These are phyloP conservation scores for Semaprochilodus insignis DNA, from an alignment of 2,797 vertebrate genomes.

Conservation along the genomic window DNA sequence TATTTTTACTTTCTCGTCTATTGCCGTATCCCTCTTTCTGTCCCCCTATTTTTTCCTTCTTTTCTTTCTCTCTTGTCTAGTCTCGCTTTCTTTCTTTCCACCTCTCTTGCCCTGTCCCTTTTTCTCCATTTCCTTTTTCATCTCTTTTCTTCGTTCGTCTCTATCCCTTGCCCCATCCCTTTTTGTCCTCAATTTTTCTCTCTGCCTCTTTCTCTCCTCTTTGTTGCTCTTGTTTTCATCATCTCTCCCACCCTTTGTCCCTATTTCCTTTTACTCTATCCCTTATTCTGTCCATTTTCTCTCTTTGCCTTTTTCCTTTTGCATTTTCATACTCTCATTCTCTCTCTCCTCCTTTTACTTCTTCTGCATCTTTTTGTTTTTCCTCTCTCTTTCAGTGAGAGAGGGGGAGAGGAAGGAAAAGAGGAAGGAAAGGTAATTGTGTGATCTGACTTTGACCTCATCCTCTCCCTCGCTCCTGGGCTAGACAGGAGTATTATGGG, in stretches of 20 bases:
- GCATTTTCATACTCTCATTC: neutral
- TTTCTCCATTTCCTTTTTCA: no score
- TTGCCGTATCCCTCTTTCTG: no score
- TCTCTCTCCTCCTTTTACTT: neutral
- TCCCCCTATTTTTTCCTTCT: neutral
- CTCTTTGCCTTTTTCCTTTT: neutral
- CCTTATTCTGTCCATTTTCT: neutral
- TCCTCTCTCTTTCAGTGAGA: neutral
- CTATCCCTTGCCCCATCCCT: neutral
- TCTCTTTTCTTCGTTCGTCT: neutral
- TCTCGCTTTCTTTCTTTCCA: neutral
- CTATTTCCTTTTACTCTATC: neutral
- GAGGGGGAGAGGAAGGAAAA: conserved; percentile 36
- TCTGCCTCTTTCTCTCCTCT: neutral
- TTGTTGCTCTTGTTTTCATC: neutral
- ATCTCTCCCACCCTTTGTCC: neutral
- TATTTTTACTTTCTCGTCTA: no score
- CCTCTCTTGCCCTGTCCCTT: neutral
- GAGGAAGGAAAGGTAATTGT: conserved; percentile 35
- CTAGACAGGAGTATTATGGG: conserved; percentile 42
- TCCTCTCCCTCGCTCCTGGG: conserved; percentile 8
- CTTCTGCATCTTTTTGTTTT: no score
- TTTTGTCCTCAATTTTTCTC: neutral
- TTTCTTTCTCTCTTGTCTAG: neutral
- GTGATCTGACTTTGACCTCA: conserved; percentile 41